Evolutionary conservation across 2,888 invertebrate species (phyloP), one percentile per base, ranked within the genome.

Genomic region (Myopa tessellatipennis): DNA sequence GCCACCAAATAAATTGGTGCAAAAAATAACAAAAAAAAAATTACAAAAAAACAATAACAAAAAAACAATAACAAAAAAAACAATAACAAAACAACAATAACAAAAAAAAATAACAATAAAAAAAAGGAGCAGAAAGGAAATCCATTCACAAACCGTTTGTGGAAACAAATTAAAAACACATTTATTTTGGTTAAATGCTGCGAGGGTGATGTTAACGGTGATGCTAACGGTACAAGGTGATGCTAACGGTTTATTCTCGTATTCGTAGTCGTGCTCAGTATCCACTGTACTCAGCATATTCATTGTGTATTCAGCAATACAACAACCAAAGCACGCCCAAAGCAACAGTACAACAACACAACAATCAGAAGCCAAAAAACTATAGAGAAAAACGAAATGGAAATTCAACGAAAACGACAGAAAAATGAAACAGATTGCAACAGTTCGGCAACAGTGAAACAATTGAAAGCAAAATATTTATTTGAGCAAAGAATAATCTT

Each of bases 111-210:
- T 77, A 68, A 60, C 55, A 36, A 68, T 58, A 77, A 52, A 70
- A 74, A 74, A 26, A 26, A 2, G 61, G 36, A 77, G 2, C 72
- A 52, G 36, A 76, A 73, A 79, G 80, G 82, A 74, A 82, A 82
- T 83, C 84, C 84, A 86, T 87, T 87, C 85, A 83, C 84, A 81
- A 84, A 85, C 83, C 84, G 80, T 80, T 81, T 82, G 82, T 80
- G 83, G 83, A 81, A 86, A 85, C 85, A 89, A 88, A 88, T 89
- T 88, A 89, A 88, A 88, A 88, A 85, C 84, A 81, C 87, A 88
- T 88, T 88, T 87, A 85, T 87, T 85, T 87, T 85, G 85, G 85
- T 87, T 85, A 87, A 85, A 83, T 85, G 87, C 85, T 82, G 83
- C 82, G n/a, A 5, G 61, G 34, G 36, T 14, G 14, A 82, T 84